These are phyloP conservation scores for Salvelinus alpinus DNA, from an alignment of 2,113 vertebrate species.

Conservation along the genomic window DNA sequence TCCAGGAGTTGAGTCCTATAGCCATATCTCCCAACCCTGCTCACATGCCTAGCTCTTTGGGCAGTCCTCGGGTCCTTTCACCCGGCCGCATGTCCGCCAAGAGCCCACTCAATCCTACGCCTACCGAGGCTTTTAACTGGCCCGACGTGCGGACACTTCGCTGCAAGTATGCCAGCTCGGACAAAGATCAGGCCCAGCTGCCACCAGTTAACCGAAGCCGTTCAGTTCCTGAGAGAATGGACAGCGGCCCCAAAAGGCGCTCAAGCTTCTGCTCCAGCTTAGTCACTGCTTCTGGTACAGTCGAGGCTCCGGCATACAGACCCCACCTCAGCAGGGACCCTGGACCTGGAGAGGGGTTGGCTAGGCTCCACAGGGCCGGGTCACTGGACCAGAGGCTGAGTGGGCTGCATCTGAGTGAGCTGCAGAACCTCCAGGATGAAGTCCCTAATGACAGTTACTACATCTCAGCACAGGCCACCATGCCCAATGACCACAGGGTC, in stretches of 20 bases:
- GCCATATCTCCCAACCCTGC: slow-evolving; percentile 33
- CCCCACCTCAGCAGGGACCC: neutral
- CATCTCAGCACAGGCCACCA: slow-evolving; percentile 67
- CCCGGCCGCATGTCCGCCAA: slow-evolving; percentile 31
- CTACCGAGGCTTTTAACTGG: slow-evolving; percentile 80
- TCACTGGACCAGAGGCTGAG: slow-evolving; percentile 61
- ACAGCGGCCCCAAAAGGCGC: slow-evolving; percentile 36
- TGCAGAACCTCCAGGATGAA: slow-evolving; percentile 43
- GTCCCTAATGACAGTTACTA: slow-evolving; percentile 37
- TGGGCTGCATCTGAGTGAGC: slow-evolving; percentile 9
- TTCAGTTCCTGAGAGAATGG: slow-evolving; percentile 72
- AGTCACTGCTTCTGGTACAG: neutral
- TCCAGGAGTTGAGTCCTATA: slow-evolving; percentile 38
- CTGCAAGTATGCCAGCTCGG: slow-evolving; percentile 71
- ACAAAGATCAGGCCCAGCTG: neutral
- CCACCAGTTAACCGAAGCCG: slow-evolving; percentile 11
- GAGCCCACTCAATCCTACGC: slow-evolving; percentile 68
- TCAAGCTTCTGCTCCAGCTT: slow-evolving; percentile 55
- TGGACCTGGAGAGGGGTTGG: neutral
- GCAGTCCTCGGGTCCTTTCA: neutral
- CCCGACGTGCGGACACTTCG: slow-evolving; percentile 84
- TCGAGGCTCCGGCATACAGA: neutral
- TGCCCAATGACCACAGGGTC: slow-evolving; percentile 66
- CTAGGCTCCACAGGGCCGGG: slow-evolving; percentile 47
- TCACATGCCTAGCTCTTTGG: slow-evolving; percentile 5